Conservation (phyloP, 2,797 vertebrate genomes). For the Pangasius sanitwongsei region DNA sequence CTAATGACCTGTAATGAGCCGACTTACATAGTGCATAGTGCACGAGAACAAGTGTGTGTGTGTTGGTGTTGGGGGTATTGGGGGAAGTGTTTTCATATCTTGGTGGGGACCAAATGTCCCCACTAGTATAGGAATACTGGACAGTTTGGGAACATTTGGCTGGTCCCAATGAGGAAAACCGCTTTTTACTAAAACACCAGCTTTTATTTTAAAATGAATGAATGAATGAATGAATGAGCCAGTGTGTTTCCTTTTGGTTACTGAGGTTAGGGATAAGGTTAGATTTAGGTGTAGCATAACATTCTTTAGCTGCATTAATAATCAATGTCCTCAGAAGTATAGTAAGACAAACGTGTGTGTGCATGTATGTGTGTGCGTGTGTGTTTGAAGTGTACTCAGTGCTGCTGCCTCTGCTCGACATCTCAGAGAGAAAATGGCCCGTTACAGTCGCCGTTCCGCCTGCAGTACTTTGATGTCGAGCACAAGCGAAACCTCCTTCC, state of each 20-base stretch:
- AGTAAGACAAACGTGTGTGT: neutral
- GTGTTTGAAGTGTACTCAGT: slow-evolving; percentile 25
- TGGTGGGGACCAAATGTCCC: neutral
- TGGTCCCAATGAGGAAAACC: neutral
- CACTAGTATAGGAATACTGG: neutral
- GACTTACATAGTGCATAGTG: neutral
- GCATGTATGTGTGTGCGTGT: neutral
- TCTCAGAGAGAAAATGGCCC: slow-evolving; percentile 77
- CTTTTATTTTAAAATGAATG: neutral
- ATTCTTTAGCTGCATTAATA: neutral
- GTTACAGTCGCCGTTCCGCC: slow-evolving; percentile 70
- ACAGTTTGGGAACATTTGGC: neutral
- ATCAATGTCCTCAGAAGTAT: neutral
- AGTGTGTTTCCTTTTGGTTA: neutral
- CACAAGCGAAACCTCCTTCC: slow-evolving; percentile 72
- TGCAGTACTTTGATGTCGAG: slow-evolving; percentile 75
- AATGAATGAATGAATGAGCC: neutral
- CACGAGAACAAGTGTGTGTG: neutral
- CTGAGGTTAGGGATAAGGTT: neutral
- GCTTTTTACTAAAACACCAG: neutral
- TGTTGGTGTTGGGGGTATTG: slow-evolving; percentile 7
- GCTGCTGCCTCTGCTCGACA: slow-evolving; percentile 59
- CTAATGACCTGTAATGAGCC: slow-evolving; percentile 8
- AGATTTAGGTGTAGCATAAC: neutral
- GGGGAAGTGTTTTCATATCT: neutral